Base-by-base conservation (phyloP, 1,140 invertebrate species). In the Achroia grisella region DNA sequence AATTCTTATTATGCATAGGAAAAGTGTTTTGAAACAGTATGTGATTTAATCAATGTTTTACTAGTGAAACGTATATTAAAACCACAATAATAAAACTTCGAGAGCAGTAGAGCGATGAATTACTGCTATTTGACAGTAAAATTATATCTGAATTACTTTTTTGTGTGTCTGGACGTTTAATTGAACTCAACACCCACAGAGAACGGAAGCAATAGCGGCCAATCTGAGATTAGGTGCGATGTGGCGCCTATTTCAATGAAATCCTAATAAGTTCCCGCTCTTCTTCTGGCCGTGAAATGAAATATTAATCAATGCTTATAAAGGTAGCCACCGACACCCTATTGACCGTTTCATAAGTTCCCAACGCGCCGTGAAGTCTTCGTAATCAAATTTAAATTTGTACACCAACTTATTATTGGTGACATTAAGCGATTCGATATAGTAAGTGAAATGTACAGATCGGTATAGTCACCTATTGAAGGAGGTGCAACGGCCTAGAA, bases 331-430 rank as follows among this genome's bases (percentile, higher is more conserved):
- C 50, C 70, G 77, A 70, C 76, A 77, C 76, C 80, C 80, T 76
- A 84, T 78, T 68, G 80, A 75, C 76, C 62, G 58, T 78, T 76
- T 81, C 72, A 84, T 84, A 66, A 81, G 63, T 40, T 75, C 61
- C 45, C 59, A 80, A 80, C 57, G 44, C 66, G 59, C 60, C 80
- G 74, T 84, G 80, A 79, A 73, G 57, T 42, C 44, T 47, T 60
- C 54, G 66, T 82, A 82, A 84, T 84, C 70, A 75, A 84, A 82
- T 84, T 81, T 84, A 69, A 68, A 79, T 73, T 73, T 72, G 66
- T 62, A 70, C 52, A 60, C 65, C 56, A 66, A 62, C 56, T 70
- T 70, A 74, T 74, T 71, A 71, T 58, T 52, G 61, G 40, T 52
- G 60, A 44, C 49, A 69, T 63, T 69, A 52, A 62, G 11, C 58